Evolutionary conservation across 2,797 vertebrate genomes (phyloP).

Genomic region (Myioborus miniatus): DNA sequence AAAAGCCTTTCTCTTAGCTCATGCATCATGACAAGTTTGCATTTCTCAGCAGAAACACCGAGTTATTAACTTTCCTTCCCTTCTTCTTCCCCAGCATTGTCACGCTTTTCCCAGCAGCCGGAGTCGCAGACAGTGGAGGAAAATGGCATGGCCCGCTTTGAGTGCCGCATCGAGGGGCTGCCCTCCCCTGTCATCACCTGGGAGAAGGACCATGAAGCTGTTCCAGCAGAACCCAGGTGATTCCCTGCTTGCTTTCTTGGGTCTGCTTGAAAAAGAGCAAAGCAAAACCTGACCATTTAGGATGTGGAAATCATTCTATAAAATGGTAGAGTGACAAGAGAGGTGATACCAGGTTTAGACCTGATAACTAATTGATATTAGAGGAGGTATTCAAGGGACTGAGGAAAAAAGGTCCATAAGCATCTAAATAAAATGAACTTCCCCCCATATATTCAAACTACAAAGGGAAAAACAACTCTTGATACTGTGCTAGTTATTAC

Average conservation of each 20-base stretch:
- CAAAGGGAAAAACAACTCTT: not conserved
- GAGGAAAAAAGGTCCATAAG: not conserved
- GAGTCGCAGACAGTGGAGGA: conserved; percentile 81
- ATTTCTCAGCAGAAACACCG: not conserved
- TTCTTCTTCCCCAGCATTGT: conserved; percentile 78
- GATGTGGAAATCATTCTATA: not conserved
- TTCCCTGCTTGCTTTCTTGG: not conserved
- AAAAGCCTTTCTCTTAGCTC: not conserved
- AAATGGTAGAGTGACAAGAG: not conserved
- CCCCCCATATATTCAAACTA: not conserved
- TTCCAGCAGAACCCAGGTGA: conserved; percentile 85
- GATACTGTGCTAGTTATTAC: not conserved
- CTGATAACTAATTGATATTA: not conserved
- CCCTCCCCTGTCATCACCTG: conserved; percentile 88
- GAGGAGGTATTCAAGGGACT: not conserved
- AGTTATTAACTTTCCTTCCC: not conserved
- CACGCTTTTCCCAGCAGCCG: conserved; percentile 86
- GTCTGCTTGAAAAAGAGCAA: not conserved
- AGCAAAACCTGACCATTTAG: not conserved
- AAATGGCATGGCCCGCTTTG: conserved; percentile 87
- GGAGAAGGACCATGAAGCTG: conserved; percentile 85
- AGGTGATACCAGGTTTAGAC: not conserved
- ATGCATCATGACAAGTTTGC: not conserved
- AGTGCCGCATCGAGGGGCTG: conserved; percentile 88
- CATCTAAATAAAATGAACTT: not conserved